Evolutionary conservation across 2,888 invertebrate species (phyloP), one percentile per base, ranked within the genome.

Genomic region (Philereme transversata): DNA sequence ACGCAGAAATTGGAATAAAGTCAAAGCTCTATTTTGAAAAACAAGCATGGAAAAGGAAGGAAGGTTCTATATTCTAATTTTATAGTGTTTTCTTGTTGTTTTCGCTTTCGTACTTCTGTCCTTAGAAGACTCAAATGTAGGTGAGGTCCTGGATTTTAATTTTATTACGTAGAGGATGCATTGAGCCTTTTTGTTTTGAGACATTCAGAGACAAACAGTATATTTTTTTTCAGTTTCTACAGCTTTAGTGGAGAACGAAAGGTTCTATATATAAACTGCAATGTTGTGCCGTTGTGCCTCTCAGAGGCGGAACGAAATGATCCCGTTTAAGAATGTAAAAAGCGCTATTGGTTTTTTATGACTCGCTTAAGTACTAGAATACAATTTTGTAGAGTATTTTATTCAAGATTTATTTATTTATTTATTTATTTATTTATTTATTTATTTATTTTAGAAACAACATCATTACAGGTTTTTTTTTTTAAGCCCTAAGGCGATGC

Each of bases 1-100:
- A 59, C 63, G 63, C 63, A 59, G 63, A 63, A 52, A 44, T 41
- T 60, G 35, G 36, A 8, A 38, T 49, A 38, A 7, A 47, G 11
- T 10, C n/a, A 11, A 34, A 9, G 5, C 47, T 34, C 40, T 40
- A 5, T 8, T 40, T 40, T 40, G 22, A 3, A 22, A 22, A 22
- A 22, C 7, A 40, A 40, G n/a, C 4, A 9, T 9, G 4, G 46
- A 7, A 33, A 46, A 7, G 46, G 46, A 46, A 33, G 22, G 22
- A 7, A 46, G 45, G 6, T 35, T 43, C n/a, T 35, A 43, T 36
- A 22, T 35, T 53, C 22, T 9, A 38, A 44, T 11, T 57, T 57
- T 11, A 47, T 47, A 34, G 57, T 51, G 46, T 9, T 43, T 43
- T n/a, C 10, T 43, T 5, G 2, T n/a, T 40, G 40, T 40, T 40